Evolutionary conservation across 2,113 vertebrate species (phyloP), one percentile per base, ranked within the genome.

Genomic region (Copsychus sechellarum): DNA sequence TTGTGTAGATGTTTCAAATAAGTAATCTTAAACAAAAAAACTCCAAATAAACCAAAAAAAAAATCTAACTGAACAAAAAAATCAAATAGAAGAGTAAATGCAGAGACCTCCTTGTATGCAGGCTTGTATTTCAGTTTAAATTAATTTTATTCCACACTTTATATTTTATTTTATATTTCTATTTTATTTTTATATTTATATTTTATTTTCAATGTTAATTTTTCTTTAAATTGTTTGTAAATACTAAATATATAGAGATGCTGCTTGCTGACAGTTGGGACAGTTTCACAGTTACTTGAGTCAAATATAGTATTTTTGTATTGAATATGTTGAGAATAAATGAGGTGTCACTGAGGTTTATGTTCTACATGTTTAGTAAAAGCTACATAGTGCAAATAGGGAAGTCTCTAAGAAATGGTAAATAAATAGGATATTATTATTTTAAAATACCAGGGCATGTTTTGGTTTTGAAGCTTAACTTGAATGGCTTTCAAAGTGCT

Each of bases 31-130:
- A 65, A 36, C 5, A 28, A 21, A 18, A 10, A 24, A 21, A 23
- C 2, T 12, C 16, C 8, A 36, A 23, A 31, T 14, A 45, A 61
- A 15, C 11, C 8, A 54, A 22, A 33, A 25, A 42, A n/a, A 36
- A 15, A 40, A 51, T 50, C 1, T 2, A 34, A 19, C 11, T 8
- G 47, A 24, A 28, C 3, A 14, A 28, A 42, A 36, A 12, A 42
- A 43, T 16, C 5, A 13, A 43, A 40, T 6, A 60, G 25, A 61
- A 83, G 9, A 33, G 2, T 9, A 81, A 90, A 81, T 58, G 26
- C 9, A 28, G 9, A 61, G 14, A 73, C 34, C 9, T 66, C 53
- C 8, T 62, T 20, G 2, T 11, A 24, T 0, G 0, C 12, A 45
- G 50, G 38, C 10, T 77, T 1, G 0, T 26, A 66, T 81, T 73